phyloP scores from a whole-genome alignment of 2,797 vertebrate genomes.

The Emydoidea blandingii region DNA sequence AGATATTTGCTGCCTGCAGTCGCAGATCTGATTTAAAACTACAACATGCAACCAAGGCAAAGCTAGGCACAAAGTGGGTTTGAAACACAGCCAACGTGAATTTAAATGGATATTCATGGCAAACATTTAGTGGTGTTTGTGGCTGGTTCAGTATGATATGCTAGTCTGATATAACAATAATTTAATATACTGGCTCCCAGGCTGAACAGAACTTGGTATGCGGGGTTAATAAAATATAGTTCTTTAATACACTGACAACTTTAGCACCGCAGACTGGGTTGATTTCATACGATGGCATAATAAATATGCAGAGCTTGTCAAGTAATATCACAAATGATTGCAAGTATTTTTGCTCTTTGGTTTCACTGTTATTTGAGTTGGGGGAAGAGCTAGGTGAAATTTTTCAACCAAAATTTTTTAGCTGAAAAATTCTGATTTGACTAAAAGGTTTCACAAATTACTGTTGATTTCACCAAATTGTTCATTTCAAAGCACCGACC shows the following conservation, averaged over 20 bases:
- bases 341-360: accelerated
- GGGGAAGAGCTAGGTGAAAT: neutral
- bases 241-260: neutral
- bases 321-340: accelerated
- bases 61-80: neutral
- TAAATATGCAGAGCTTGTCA: accelerated
- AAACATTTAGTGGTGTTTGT: too few relatives aligned
- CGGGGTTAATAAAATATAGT: neutral
- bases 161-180: neutral
- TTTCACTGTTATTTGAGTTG: neutral
- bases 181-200: neutral
- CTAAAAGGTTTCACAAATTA: neutral
- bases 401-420: neutral
- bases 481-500: neutral
- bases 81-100: neutral
- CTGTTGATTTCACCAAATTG: neutral
- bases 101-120: neutral
- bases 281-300: neutral
- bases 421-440: neutral
- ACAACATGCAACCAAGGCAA: neutral
- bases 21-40: neutral
- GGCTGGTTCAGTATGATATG: neutral
- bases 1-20: too few relatives aligned
- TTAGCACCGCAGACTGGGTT: neutral
- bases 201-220: neutral